Evolutionary conservation across 1,140 invertebrate genomes (phyloP).

Genomic region (Ips nitidus): DNA sequence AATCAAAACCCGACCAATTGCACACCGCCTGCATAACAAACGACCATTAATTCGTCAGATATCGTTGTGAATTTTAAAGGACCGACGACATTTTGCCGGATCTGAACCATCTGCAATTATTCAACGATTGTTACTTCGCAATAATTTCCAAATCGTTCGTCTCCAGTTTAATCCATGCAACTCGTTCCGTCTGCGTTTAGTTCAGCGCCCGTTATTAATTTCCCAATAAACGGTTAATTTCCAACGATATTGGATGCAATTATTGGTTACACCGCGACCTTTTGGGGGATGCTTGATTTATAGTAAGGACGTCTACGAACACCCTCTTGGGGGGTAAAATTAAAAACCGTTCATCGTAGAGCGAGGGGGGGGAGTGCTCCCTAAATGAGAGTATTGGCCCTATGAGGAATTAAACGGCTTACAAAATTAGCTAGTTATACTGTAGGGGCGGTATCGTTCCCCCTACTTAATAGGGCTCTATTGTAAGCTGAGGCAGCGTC

Average conservation of each 20-base stretch:
- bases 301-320: slow-evolving; percentile 8
- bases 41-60: no score
- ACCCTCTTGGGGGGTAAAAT: not conserved
- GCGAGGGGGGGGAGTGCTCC: not conserved
- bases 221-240: not conserved
- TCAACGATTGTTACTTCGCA: slow-evolving; percentile 18
- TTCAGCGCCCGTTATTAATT: slow-evolving; percentile 11
- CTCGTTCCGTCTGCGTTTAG: slow-evolving; percentile 5
- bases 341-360: no score
- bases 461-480: slow-evolving; percentile 24
- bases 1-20: no score
- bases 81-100: no score
- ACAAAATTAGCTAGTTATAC: slow-evolving; percentile 20
- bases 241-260: not conserved
- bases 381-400: slow-evolving; percentile 17
- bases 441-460: slow-evolving; percentile 20
- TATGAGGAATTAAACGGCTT: slow-evolving; percentile 29
- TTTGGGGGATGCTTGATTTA: not conserved
- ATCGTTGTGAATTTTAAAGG: no score
- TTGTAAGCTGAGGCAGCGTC: slow-evolving; percentile 22
- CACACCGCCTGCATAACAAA: no score
- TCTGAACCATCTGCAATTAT: not conserved
- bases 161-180: slow-evolving; percentile 16
- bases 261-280: not conserved
- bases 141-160: slow-evolving; percentile 15